phyloP scores from a whole-genome alignment of 2,113 vertebrate genomes.

The Ictidomys tridecemlineatus region DNA sequence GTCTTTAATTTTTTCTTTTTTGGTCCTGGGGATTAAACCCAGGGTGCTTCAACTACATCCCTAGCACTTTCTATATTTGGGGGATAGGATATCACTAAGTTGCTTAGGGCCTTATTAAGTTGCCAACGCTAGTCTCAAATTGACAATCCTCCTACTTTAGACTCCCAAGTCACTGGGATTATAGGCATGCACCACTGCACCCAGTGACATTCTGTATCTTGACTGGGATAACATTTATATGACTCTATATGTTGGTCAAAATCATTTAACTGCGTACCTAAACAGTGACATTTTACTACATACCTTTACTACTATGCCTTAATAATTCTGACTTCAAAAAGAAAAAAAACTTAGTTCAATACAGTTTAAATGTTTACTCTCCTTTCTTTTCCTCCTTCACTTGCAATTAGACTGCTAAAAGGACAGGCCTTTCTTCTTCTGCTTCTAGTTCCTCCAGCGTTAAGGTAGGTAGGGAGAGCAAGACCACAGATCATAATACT shows the following conservation, averaged over 20 bases:
- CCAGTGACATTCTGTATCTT: not conserved
- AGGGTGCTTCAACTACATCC: not conserved
- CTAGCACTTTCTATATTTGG: not conserved
- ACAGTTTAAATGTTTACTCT: constrained; percentile 34
- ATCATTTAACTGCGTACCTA: not conserved
- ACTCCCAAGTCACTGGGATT: too few relatives aligned
- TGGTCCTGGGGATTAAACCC: not conserved
- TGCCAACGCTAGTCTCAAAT: not conserved
- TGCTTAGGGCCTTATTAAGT: not conserved
- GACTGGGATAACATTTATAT: not conserved
- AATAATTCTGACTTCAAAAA: not conserved
- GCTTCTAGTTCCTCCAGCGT: not conserved
- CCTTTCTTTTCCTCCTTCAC: not conserved
- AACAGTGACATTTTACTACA: not conserved
- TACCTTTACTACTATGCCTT: not conserved
- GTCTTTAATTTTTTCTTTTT: not conserved
- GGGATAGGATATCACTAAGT: not conserved
- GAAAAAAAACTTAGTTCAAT: not conserved
- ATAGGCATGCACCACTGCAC: too few relatives aligned
- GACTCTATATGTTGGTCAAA: not conserved
- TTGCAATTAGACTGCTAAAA: not conserved
- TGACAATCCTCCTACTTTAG: too few relatives aligned
- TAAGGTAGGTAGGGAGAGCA: not conserved
- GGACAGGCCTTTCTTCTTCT: not conserved
- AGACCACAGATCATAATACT: not conserved